phyloP scores from a whole-genome alignment of 2,797 vertebrate genomes.

The Falco cherrug region DNA sequence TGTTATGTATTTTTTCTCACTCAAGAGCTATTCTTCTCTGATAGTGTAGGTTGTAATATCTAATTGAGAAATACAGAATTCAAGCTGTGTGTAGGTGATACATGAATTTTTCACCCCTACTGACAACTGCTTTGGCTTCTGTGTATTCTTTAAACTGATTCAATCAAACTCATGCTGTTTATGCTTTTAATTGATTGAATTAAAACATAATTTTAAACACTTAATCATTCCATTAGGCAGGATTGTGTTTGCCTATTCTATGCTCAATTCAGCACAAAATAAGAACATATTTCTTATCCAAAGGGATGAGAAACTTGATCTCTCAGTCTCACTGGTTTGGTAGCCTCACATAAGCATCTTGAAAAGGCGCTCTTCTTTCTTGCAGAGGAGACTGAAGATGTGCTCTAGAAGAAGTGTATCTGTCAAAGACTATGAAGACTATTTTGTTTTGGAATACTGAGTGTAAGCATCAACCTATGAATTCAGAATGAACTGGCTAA shows the following conservation, averaged over 20 bases:
- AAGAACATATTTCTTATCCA: neutral
- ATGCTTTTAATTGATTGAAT: conserved; percentile 79
- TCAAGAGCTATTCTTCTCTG: conserved; percentile 48
- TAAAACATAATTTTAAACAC: conserved; percentile 73
- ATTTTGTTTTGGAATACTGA: neutral
- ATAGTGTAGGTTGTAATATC: conserved; percentile 60
- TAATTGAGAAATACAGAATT: conserved; percentile 71
- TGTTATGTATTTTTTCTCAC: neutral
- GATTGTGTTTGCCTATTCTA: conserved; percentile 17
- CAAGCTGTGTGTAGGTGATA: conserved; percentile 75
- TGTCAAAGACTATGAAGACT: neutral
- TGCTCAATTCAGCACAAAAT: neutral
- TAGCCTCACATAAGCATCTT: neutral
- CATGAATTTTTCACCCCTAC: conserved; percentile 75
- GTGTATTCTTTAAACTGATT: conserved; percentile 76
- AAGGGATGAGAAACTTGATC: neutral
- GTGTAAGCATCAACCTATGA: fast-evolving
- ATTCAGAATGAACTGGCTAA: neutral
- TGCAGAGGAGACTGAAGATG: neutral
- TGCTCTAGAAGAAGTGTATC: neutral
- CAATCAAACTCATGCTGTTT: conserved; percentile 77
- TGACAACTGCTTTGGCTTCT: conserved; percentile 64
- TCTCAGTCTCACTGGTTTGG: neutral
- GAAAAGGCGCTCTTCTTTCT: neutral
- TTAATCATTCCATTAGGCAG: conserved; percentile 70